Evolutionary conservation across 2,797 vertebrate genomes (phyloP).

Genomic region (Acomys russatus): DNA sequence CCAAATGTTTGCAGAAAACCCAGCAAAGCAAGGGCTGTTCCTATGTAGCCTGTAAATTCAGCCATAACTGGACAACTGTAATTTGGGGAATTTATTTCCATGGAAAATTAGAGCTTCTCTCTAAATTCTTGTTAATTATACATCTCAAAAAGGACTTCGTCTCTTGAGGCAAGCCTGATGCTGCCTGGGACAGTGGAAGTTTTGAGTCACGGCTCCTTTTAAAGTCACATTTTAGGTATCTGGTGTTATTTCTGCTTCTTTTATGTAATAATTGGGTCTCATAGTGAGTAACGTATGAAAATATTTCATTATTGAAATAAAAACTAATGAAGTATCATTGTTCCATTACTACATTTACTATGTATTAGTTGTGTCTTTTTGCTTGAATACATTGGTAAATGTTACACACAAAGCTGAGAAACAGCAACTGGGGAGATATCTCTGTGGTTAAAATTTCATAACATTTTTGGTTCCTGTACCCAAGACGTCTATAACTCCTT

Average conservation of each 20-base stretch:
- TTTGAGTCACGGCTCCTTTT: conserved; percentile 57
- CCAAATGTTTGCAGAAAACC: conserved; percentile 64
- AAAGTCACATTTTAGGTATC: conserved; percentile 29
- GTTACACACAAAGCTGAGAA: neutral
- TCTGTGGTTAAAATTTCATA: neutral
- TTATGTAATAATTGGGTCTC: conserved; percentile 31
- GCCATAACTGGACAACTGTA: conserved; percentile 69
- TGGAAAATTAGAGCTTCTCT: conserved; percentile 72
- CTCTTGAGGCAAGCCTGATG: neutral
- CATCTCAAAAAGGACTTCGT: conserved; percentile 33
- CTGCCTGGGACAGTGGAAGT: neutral
- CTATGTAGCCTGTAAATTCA: conserved; percentile 2
- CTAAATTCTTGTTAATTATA: conserved; percentile 71
- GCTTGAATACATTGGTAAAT: neutral
- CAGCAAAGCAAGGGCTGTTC: conserved; percentile 35
- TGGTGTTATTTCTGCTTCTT: conserved; percentile 7
- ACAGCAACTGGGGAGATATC: neutral
- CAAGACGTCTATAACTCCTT: neutral
- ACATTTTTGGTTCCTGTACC: neutral
- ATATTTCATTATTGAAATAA: conserved; percentile 26
- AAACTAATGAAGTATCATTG: conserved; percentile 9
- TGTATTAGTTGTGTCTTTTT: neutral
- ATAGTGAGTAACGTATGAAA: neutral
- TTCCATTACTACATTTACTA: neutral
- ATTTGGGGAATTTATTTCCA: conserved; percentile 77